Conservation (phyloP, 2,797 vertebrate genomes). For the Hephaestus fuliginosus region DNA sequence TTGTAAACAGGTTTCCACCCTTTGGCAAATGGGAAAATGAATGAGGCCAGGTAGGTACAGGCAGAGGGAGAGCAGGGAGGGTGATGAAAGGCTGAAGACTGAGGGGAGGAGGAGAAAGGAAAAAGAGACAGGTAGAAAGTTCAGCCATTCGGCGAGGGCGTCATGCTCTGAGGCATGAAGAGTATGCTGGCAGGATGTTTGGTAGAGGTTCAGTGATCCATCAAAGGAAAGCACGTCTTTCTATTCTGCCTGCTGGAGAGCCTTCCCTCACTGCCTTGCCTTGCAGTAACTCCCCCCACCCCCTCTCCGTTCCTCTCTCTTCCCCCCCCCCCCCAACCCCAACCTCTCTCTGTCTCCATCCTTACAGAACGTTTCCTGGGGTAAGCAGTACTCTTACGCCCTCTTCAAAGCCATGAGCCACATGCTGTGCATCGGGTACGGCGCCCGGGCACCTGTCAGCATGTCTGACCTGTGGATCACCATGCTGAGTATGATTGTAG, state of each 20-base stretch:
- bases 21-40: conserved; percentile 42
- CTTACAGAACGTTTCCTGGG: conserved; percentile 97
- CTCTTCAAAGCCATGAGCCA: conserved; percentile 99
- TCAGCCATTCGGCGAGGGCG: conserved; percentile 53
- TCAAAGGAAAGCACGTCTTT: conserved; percentile 70
- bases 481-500: conserved; percentile 99
- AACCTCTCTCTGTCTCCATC: conserved; percentile 35
- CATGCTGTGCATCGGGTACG: conserved; percentile 98
- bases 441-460: conserved; percentile 95
- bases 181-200: conserved; percentile 58
- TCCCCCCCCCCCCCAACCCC: not conserved
- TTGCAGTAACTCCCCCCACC: conserved; percentile 73
- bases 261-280: conserved; percentile 52
- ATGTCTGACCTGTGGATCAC: conserved; percentile 99
- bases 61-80: conserved; percentile 18
- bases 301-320: conserved; percentile 17
- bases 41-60: conserved; percentile 15
- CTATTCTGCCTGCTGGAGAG: conserved; percentile 56
- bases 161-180: conserved; percentile 69
- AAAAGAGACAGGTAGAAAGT: conserved; percentile 47
- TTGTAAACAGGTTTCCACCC: conserved; percentile 59
- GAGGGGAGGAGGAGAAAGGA: conserved; percentile 14
- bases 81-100: conserved; percentile 8
- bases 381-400: conserved; percentile 98
- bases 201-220: conserved; percentile 71